Conservation (phyloP, 1,140 invertebrate species). For the Drosophila pachea region DNA sequence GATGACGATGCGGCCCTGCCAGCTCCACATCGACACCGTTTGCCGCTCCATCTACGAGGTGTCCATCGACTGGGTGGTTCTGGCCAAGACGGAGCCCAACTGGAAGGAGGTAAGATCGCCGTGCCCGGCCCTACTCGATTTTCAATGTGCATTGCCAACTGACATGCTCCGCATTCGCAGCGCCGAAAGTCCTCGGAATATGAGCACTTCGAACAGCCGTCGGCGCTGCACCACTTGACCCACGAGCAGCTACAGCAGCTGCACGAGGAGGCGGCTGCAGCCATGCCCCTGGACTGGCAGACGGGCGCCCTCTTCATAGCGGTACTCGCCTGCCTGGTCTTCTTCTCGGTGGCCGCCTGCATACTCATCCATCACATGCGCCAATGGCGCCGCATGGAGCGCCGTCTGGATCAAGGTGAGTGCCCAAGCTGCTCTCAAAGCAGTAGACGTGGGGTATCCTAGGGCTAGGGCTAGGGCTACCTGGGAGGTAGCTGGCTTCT, state of each 20-base stretch:
- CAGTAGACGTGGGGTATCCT: too few relatives aligned
- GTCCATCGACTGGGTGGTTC: slow-evolving; percentile 73
- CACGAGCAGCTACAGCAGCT: slow-evolving; percentile 73
- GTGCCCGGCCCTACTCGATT: too few relatives aligned
- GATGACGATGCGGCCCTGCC: slow-evolving; percentile 74
- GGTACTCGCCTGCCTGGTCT: slow-evolving; percentile 83
- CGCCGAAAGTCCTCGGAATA: slow-evolving; percentile 74
- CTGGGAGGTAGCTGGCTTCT: too few relatives aligned
- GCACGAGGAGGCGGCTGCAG: slow-evolving; percentile 67
- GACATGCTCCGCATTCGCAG: slow-evolving; percentile 26
- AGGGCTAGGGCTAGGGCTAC: too few relatives aligned
- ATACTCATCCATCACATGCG: slow-evolving; percentile 83
- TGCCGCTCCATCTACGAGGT: slow-evolving; percentile 77
- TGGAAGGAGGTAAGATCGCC: slow-evolving; percentile 74
- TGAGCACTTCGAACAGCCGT: slow-evolving; percentile 57
- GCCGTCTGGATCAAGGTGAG: slow-evolving; percentile 81
- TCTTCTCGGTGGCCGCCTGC: slow-evolving; percentile 83
- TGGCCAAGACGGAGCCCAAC: slow-evolving; percentile 75
- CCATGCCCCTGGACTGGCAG: slow-evolving; percentile 81
- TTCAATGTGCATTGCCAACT: too few relatives aligned
- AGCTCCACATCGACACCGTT: slow-evolving; percentile 74
- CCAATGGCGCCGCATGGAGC: slow-evolving; percentile 82
- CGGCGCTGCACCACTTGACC: slow-evolving; percentile 64
- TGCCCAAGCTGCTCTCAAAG: neutral
- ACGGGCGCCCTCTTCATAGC: slow-evolving; percentile 82